A percentile compares a stretch with the other conserved stretches of the same genome.
Evolutionary conservation across 2,888 invertebrate species (phyloP).

Genomic region (Pachymerium ferrugineum): DNA sequence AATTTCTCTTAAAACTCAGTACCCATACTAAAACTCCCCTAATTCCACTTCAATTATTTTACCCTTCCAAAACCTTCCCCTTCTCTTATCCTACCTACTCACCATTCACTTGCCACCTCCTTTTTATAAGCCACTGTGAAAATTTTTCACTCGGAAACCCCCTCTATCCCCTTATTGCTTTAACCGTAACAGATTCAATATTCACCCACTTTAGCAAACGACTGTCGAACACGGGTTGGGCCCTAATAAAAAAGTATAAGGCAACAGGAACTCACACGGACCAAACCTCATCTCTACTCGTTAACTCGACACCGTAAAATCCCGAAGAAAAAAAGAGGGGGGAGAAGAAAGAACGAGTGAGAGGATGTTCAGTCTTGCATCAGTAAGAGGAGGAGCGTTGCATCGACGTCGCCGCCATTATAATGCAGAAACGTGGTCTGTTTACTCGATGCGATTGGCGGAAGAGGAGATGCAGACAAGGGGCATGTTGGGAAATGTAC

Average conservation of each 20-base stretch:
- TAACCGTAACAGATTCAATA: slow-evolving; percentile 25
- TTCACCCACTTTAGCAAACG: slow-evolving; percentile 21
- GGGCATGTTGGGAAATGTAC: slow-evolving; percentile 18
- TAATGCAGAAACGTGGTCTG: slow-evolving; percentile 18
- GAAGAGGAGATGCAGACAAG: slow-evolving; percentile 19
- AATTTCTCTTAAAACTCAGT: too few species aligned
- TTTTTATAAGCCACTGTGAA: slow-evolving; percentile 9
- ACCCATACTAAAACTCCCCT: too few species aligned
- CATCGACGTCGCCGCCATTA: not conserved
- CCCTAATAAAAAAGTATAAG: slow-evolving; percentile 23
- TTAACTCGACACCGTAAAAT: slow-evolving; percentile 25
- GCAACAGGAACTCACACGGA: slow-evolving; percentile 1
- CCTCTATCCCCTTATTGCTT: slow-evolving; percentile 2
- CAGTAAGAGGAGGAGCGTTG: slow-evolving; percentile 14
- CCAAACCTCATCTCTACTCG: slow-evolving; percentile 19
- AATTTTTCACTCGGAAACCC: slow-evolving; percentile 24
- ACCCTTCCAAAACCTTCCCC: too few species aligned
- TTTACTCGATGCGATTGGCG: slow-evolving; percentile 27
- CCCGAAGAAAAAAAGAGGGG: not conserved
- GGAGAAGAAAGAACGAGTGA: not conserved
- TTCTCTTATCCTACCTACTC: too few species aligned
- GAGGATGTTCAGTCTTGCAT: slow-evolving; percentile 24
- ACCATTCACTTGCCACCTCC: too few species aligned
- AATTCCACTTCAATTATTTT: too few species aligned
- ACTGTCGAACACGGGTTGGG: slow-evolving; percentile 18